Conservation (phyloP, 2,888 invertebrate genomes). For the Pediacus dermestoides region DNA sequence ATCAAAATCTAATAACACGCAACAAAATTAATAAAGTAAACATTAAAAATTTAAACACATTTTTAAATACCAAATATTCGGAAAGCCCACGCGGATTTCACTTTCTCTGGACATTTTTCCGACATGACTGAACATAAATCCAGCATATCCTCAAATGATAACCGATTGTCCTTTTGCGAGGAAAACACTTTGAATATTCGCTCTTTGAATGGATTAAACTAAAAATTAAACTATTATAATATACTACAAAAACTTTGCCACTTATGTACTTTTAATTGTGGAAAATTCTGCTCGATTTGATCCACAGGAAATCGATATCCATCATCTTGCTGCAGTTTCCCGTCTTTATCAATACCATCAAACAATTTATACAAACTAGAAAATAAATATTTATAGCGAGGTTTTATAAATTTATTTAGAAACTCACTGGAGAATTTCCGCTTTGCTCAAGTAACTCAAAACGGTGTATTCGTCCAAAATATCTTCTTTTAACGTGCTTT, state of each 20-base stretch:
- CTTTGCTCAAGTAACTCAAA: slow-evolving; percentile 60
- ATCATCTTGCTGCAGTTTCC: slow-evolving; percentile 51
- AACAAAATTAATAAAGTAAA: slow-evolving; percentile 2
- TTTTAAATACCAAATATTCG: slow-evolving; percentile 63
- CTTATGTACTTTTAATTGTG: slow-evolving; percentile 59
- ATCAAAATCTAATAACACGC: slow-evolving; percentile 58
- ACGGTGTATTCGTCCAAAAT: slow-evolving; percentile 58
- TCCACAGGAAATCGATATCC: slow-evolving; percentile 54
- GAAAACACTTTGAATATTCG: slow-evolving; percentile 72
- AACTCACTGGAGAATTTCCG: slow-evolving; percentile 62
- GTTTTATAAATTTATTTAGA: slow-evolving; percentile 4
- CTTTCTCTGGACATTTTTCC: slow-evolving; percentile 64
- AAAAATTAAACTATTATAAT: slow-evolving; percentile 37
- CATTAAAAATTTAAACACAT: not conserved
- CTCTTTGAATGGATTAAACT: slow-evolving; percentile 74
- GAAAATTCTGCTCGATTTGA: slow-evolving; percentile 59
- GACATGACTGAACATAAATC: slow-evolving; percentile 77
- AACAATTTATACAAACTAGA: slow-evolving; percentile 60
- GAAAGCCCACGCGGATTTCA: slow-evolving; percentile 77
- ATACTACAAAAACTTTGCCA: slow-evolving; percentile 8
- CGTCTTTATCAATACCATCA: slow-evolving; percentile 49
- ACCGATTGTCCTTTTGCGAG: slow-evolving; percentile 61
- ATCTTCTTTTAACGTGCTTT: slow-evolving; percentile 55
- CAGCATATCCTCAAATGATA: slow-evolving; percentile 75
- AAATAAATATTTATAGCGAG: slow-evolving; percentile 16